phyloP scores from a whole-genome alignment of 2,797 vertebrate species.

The Periparus ater region DNA sequence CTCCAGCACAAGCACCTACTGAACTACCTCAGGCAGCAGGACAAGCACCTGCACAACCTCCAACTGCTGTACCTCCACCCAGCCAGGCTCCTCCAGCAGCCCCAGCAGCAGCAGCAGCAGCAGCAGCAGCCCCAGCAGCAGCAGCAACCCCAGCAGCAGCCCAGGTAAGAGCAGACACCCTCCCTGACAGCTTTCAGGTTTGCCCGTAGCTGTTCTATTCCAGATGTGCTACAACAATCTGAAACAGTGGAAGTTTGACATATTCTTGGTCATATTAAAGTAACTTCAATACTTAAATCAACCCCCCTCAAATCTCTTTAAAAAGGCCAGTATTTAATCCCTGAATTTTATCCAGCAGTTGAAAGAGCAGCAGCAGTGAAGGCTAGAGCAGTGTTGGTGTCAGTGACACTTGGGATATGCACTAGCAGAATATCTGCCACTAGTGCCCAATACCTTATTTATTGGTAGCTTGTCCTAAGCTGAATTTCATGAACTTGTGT shows the following conservation, averaged over 20 bases:
- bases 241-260: neutral
- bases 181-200: neutral
- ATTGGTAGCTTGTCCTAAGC: neutral
- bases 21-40: constrained; percentile 91
- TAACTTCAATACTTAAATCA: neutral
- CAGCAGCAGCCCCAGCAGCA: constrained; percentile 8
- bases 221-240: neutral
- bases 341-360: neutral
- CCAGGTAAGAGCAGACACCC: constrained; percentile 62
- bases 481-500: neutral
- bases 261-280: neutral
- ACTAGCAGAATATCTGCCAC: neutral
- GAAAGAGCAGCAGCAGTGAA: neutral
- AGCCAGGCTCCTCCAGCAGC: constrained; percentile 70
- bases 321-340: neutral
- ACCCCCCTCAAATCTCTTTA: neutral
- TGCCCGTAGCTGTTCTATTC: neutral
- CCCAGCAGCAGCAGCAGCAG: constrained; percentile 29
- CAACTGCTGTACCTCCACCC: constrained; percentile 76
- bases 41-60: constrained; percentile 78
- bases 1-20: constrained; percentile 78
- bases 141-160: constrained; percentile 50
- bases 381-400: neutral
- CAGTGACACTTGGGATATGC: neutral
- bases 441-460: neutral